These are phyloP conservation scores for Reinhardtius hippoglossoides DNA, from an alignment of 2,113 vertebrate species.

Conservation along the genomic window DNA sequence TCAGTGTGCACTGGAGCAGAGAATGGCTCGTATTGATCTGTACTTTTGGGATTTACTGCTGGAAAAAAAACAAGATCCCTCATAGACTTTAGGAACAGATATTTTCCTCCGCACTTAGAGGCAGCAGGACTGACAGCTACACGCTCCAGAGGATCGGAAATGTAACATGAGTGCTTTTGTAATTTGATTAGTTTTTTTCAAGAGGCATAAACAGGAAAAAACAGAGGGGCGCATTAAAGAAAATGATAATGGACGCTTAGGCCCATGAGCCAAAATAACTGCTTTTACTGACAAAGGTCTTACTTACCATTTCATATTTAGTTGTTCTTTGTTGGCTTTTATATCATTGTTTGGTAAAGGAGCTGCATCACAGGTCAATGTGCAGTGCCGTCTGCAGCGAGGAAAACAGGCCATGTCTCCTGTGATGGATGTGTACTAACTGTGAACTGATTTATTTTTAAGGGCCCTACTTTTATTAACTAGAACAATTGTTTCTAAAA, in stretches of 20 bases:
- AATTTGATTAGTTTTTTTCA: slow-evolving; percentile 50
- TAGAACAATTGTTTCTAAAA: no score
- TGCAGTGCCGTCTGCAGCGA: no score
- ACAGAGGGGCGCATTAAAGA: not conserved
- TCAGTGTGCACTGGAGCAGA: slow-evolving; percentile 48
- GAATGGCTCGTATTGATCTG: slow-evolving; percentile 51
- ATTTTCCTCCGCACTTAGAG: slow-evolving; percentile 20
- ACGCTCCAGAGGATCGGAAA: slow-evolving; percentile 19
- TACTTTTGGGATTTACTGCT: slow-evolving; percentile 47
- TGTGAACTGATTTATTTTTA: no score
- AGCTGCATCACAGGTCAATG: not conserved
- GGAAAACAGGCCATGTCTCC: no score
- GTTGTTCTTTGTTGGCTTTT: not conserved
- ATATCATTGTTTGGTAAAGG: not conserved
- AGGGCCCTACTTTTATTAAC: no score
- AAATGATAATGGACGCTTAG: not conserved
- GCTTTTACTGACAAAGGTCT: not conserved
- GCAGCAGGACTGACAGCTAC: slow-evolving; percentile 21
- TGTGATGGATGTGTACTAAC: no score
- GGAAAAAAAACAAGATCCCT: slow-evolving; percentile 46
- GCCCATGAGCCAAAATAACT: not conserved
- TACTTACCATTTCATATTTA: not conserved
- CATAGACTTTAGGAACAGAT: slow-evolving; percentile 34
- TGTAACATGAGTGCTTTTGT: slow-evolving; percentile 36
- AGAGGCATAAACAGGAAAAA: slow-evolving; percentile 8